Evolutionary conservation across 2,113 vertebrate genomes (phyloP).

Genomic region (Crotophaga sulcirostris): DNA sequence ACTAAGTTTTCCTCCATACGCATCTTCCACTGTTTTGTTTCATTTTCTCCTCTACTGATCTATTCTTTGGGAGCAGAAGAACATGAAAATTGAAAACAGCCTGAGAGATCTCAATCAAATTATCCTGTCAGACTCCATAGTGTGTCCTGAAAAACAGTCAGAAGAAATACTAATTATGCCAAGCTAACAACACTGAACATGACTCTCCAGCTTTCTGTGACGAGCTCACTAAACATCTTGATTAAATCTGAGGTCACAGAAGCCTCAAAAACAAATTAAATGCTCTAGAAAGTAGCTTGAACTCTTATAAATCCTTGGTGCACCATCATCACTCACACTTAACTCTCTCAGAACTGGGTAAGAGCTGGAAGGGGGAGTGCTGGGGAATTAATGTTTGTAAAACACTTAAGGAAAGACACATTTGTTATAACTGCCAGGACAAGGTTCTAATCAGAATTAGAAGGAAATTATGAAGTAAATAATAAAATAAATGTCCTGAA

Average conservation of each 20-base stretch:
- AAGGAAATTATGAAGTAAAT: not conserved
- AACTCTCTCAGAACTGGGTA: not conserved
- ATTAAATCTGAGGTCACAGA: constrained; percentile 45
- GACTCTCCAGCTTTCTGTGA: not conserved
- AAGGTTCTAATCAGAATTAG: not conserved
- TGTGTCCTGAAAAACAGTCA: not conserved
- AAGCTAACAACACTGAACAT: not conserved
- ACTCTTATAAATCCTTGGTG: not conserved
- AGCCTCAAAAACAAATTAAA: constrained; percentile 56
- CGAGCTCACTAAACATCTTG: constrained; percentile 36
- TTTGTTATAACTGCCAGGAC: not conserved
- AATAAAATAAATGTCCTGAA: not conserved
- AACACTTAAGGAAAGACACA: not conserved
- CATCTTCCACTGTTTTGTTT: not conserved
- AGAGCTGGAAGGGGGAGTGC: not conserved
- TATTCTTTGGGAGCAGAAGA: not conserved
- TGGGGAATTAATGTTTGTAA: not conserved
- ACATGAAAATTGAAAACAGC: constrained; percentile 35
- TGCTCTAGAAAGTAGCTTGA: not conserved
- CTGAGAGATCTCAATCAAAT: constrained; percentile 31
- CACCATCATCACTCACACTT: not conserved
- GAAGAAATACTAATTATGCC: constrained; percentile 15
- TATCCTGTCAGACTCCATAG: not conserved
- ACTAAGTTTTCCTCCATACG: not conserved
- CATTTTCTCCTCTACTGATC: not conserved